Evolutionary conservation across 2,113 vertebrate species (phyloP), one percentile per base, ranked within the genome.

Genomic region (Serilophus lunatus): DNA sequence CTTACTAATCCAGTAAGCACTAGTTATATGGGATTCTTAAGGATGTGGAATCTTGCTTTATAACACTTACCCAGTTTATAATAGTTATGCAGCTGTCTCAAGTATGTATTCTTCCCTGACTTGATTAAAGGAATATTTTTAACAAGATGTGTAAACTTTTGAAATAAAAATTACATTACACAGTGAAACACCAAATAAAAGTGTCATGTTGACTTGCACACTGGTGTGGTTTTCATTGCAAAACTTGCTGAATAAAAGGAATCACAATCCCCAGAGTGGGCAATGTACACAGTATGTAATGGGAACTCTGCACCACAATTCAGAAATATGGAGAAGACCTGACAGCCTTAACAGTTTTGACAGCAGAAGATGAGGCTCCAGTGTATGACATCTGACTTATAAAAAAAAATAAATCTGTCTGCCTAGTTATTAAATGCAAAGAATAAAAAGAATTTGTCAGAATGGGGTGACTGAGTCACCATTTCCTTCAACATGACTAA

Each of bases 391-490:
- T 88, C 63, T 95, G 77, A 87, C 81, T 57, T 42, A 71, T 56
- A 38, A 86, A 86, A 65, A 85, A 61, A 20, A 31, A 90, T 64
- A 86, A 44, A 18, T 47, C 65, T 64, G 17, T 57, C 65, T 94
- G 38, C 19, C 18, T 69, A 31, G 57, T 54, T 88, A 86, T 69
- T 86, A 94, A 81, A 90, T 75, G 24, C 25, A 86, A 75, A 72
- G 35, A 77, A 85, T 64, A 88, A 72, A 88, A 94, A 80, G 29
- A 11, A 40, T 63, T 88, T 92, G 72, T 95, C 79, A 94, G 61
- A 92, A 91, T 83, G 53, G 44, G 79, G 36, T 93, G 84, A 78
- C 56, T 85, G 59, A 96, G 51, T 91, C 80, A 90, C 56, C 1
- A 0, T 61, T 95, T 92, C 47, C 49, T 90, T 95, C 51, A 65